Evolutionary conservation across 2,113 vertebrate species (phyloP), one percentile per base, ranked within the genome.

Genomic region (Sinocyclocheilus anshuiensis): DNA sequence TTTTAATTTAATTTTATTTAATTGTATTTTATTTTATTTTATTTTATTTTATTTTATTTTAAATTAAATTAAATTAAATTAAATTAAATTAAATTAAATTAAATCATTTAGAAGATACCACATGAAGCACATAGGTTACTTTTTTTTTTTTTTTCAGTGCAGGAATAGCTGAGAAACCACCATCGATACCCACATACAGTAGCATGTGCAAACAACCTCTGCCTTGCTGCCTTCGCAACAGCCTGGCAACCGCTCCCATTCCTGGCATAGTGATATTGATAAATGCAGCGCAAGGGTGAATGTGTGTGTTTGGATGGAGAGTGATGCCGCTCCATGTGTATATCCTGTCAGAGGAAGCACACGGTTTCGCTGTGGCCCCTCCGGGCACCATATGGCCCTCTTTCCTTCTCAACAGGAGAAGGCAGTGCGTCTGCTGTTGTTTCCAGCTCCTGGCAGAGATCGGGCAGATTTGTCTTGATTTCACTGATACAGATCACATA

Each of bases 311-410:
- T 79, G 55, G 29, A 57, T 36, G 86, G 76, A 61, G 20, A 15
- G 20, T 22, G 16, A 57, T 77, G 33, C 74, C 9, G 7, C 20
- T 50, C 53, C 33, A 63, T 53, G 59, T 16, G 39, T 88, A 75
- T 85, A 71, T 90, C 84, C 87, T 82, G 82, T 83, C 24, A 83
- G 84, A 87, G 88, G 83, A 90, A 88, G 88, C 76, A 50, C 55
- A 61, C 57, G 59, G 69, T 80, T 61, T 83, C 26, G 45, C 72
- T 53, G 50, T 50, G 77, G 53, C 67, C 71, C 85, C 86, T 85
- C 69, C 67, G 82, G 77, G 67, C 78, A 81, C 89, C 89, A 89
- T 90, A 88, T 90, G 88, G 59, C 82, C 76, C 39, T 77, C 77
- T 63, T 57, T 63, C 39, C 80, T 71, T 57, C 79, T 42, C 42